Evolutionary conservation across 1,140 invertebrate genomes (phyloP).

Genomic region (Drosophila lowei): DNA sequence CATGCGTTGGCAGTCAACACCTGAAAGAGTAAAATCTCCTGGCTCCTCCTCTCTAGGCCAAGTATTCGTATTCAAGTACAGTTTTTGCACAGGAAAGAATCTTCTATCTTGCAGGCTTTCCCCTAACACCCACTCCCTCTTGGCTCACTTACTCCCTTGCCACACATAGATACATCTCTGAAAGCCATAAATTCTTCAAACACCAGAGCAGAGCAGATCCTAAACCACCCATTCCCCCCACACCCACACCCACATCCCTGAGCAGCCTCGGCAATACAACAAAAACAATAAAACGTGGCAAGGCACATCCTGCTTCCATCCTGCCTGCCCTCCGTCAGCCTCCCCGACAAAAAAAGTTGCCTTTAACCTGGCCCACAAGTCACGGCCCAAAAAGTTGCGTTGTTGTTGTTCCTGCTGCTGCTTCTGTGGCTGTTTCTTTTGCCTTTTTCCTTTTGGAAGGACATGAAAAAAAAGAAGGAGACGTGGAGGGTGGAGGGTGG

Average conservation of each 20-base stretch:
- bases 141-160: constrained; percentile 34
- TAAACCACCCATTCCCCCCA: constrained; percentile 45
- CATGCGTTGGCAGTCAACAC: constrained; percentile 49
- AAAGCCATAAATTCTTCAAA: constrained; percentile 83
- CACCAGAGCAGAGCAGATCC: constrained; percentile 63
- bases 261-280: constrained; percentile 62
- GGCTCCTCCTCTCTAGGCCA: too few species aligned
- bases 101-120: background rate
- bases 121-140: constrained; percentile 11
- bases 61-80: constrained; percentile 9
- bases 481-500: too few species aligned
- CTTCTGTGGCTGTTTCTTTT: constrained; percentile 18
- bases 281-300: constrained; percentile 79
- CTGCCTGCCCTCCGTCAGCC: background rate
- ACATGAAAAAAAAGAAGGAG: constrained; percentile 43
- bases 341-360: constrained; percentile 5
- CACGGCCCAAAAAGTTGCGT: constrained; percentile 55
- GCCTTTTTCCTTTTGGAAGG: constrained; percentile 44
- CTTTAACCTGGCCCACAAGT: constrained; percentile 72
- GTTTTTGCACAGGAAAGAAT: constrained; percentile 19
- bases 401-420: constrained; percentile 35
- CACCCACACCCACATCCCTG: constrained; percentile 3
- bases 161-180: constrained; percentile 76
- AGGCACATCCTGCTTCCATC: constrained; percentile 50
- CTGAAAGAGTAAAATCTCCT: constrained; percentile 16